Percentiles rank a stretch among this genome's conserved stretches.
Conservation (phyloP, 2,113 vertebrate species). For the Irena cyanogastra region DNA sequence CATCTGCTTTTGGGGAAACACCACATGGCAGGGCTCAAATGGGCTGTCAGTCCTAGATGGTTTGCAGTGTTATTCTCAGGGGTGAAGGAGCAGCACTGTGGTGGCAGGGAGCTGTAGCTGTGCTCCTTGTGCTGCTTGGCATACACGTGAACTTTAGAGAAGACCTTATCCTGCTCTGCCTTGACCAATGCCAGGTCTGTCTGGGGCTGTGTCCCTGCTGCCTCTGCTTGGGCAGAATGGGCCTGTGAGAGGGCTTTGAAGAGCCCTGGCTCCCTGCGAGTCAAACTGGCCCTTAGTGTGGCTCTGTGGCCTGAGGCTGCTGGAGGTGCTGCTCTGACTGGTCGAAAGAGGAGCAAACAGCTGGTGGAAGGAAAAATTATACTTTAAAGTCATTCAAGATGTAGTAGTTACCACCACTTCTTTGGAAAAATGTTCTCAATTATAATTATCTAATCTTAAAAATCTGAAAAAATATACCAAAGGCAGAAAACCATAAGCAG, state of each 20-base stretch:
- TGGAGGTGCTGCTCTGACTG: neutral
- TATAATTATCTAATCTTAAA: neutral
- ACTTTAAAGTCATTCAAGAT: neutral
- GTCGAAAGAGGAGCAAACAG: neutral
- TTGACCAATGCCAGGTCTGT: neutral
- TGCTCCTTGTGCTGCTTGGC: neutral
- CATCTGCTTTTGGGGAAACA: neutral
- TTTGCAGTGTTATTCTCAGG: neutral
- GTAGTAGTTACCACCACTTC: neutral
- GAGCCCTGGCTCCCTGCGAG: neutral
- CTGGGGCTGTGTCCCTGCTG: neutral
- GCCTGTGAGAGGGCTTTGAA: neutral
- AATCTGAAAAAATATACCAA: neutral
- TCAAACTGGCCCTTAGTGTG: neutral
- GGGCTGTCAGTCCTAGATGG: neutral
- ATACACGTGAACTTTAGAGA: rapidly evolving
- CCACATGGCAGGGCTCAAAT: neutral
- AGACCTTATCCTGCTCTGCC: neutral
- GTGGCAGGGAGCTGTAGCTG: neutral
- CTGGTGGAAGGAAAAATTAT: neutral
- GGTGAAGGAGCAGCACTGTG: rapidly evolving
- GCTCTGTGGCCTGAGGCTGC: neutral
- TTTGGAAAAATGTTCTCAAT: neutral
- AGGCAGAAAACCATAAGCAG: neutral
- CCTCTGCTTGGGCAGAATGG: rapidly evolving